A percentile compares a stretch with the other conserved stretches of the same genome.
phyloP scores from a whole-genome alignment of 2,888 invertebrate species.

The Parnassius apollo region DNA sequence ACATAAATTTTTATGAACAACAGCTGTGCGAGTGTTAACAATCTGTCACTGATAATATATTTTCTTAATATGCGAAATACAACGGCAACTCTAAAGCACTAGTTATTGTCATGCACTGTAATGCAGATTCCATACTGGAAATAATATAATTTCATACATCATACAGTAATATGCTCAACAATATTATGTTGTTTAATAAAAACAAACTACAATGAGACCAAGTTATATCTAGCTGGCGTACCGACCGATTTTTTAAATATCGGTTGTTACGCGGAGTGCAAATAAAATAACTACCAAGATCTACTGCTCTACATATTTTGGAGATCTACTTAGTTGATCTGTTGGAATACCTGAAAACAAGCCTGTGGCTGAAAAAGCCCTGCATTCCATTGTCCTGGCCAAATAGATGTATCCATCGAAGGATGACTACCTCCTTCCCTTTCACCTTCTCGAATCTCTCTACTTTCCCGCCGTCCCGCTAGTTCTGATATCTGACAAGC shows the following conservation, averaged over 20 bases:
- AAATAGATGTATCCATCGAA: conserved; percentile 57
- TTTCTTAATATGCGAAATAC: conserved; percentile 4
- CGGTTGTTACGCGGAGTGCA: conserved; percentile 41
- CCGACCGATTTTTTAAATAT: conserved; percentile 14
- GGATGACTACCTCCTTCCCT: conserved; percentile 39
- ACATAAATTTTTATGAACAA: background rate
- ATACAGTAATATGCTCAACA: conserved; percentile 29
- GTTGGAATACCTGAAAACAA: conserved; percentile 81
- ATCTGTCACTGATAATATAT: background rate
- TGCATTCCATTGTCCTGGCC: conserved; percentile 70
- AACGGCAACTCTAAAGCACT: conserved; percentile 60
- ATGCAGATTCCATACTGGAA: conserved; percentile 34
- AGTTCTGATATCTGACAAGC: conserved; percentile 84
- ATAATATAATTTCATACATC: conserved; percentile 20
- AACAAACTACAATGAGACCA: conserved; percentile 60
- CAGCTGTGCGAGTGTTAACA: background rate
- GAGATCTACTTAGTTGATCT: conserved; percentile 74
- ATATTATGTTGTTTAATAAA: conserved; percentile 40
- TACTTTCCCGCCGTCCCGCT: conserved; percentile 45
- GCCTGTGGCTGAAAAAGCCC: conserved; percentile 73
- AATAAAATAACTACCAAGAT: conserved; percentile 24
- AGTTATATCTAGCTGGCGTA: conserved; percentile 44
- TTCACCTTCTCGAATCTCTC: conserved; percentile 38
- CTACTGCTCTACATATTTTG: conserved; percentile 40
- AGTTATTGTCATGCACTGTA: conserved; percentile 79